Evolutionary conservation across 2,797 vertebrate species (phyloP).

Genomic region (Neomorphus geoffroyi): DNA sequence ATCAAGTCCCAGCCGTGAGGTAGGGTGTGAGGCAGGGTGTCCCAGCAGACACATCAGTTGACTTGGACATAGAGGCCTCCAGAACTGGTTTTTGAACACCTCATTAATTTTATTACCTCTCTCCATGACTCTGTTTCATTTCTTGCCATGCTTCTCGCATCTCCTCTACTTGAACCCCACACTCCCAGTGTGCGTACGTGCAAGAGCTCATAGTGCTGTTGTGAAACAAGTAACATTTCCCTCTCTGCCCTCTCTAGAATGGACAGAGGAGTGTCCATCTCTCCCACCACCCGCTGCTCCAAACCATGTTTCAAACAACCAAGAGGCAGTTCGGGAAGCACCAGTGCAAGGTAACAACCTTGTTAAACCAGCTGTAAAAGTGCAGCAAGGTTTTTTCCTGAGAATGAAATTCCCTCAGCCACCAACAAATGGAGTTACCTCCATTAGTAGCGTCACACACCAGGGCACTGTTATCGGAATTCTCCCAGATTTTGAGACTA

Average conservation of each 20-base stretch:
- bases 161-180: not conserved
- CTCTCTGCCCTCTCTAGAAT: constrained; percentile 83
- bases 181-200: not conserved
- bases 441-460: not conserved
- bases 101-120: not conserved
- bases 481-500: not conserved
- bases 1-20: not conserved
- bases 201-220: not conserved
- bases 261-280: constrained; percentile 91
- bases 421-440: not conserved
- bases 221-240: constrained; percentile 16
- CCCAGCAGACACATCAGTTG: not conserved
- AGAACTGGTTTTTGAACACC: not conserved
- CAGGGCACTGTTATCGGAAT: not conserved
- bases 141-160: not conserved
- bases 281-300: constrained; percentile 85
- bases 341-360: constrained; percentile 80
- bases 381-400: not conserved
- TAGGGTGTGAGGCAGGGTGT: not conserved
- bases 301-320: constrained; percentile 88
- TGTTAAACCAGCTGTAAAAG: constrained; percentile 31
- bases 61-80: not conserved
- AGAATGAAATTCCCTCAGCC: not conserved
- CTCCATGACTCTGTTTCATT: not conserved
- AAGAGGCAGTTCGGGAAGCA: constrained; percentile 90